Evolutionary conservation across 2,113 vertebrate genomes (phyloP).

Genomic region (Junco hyemalis): DNA sequence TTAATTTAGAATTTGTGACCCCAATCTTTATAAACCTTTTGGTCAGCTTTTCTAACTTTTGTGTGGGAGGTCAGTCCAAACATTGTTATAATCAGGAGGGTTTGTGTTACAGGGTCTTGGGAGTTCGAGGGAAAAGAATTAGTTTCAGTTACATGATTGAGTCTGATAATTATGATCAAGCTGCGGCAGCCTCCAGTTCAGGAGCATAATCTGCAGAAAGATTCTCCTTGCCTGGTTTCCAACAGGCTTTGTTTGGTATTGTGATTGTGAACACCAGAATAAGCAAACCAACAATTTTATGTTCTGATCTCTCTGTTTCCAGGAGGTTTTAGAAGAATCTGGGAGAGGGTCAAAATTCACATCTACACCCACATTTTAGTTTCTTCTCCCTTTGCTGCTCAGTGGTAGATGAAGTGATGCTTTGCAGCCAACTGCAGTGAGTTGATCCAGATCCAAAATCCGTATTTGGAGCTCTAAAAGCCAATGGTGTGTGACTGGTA

Average conservation of each 20-base stretch:
- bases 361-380: background rate
- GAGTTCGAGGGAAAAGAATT: background rate
- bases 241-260: background rate
- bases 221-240: background rate
- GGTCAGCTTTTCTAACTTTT: background rate
- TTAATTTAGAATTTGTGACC: background rate
- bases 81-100: background rate
- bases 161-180: background rate
- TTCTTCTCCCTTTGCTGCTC: background rate
- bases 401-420: background rate
- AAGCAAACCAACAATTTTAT: background rate
- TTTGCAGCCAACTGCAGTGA: background rate
- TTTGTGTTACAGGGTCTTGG: background rate
- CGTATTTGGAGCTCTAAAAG: background rate
- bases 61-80: background rate
- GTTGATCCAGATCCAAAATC: background rate
- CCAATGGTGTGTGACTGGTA: accelerated
- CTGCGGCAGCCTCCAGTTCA: background rate
- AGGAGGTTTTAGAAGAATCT: background rate
- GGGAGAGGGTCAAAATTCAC: background rate
- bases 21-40: background rate
- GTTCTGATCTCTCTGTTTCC: background rate
- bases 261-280: background rate
- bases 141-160: background rate
- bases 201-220: background rate